A percentile compares a stretch with the other conserved stretches of the same genome.
Conservation (phyloP, 2,797 vertebrate species). For the Cygnus olor region DNA sequence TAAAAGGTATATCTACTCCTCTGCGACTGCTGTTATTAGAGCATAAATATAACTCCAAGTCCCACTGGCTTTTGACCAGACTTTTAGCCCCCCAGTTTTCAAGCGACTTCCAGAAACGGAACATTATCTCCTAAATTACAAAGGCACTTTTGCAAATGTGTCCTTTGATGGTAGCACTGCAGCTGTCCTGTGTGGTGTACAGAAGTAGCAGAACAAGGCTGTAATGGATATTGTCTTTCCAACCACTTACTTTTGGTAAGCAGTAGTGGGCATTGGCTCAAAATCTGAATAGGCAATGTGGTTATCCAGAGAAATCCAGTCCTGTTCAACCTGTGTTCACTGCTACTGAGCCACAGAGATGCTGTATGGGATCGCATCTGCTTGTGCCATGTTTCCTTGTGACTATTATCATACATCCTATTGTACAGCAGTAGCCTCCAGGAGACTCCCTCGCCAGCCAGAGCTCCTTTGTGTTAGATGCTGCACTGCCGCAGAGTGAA, state of each 20-base stretch:
- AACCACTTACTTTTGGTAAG: neutral
- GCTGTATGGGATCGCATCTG: neutral
- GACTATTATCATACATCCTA: no score
- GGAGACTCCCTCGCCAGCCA: neutral
- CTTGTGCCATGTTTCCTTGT: neutral
- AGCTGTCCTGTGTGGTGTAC: neutral
- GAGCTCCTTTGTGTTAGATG: neutral
- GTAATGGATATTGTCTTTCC: neutral
- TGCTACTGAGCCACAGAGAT: fast-evolving
- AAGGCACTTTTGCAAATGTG: neutral
- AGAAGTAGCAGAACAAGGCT: neutral
- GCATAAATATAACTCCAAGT: neutral
- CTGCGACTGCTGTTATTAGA: neutral
- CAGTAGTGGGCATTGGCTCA: neutral
- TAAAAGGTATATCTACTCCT: neutral
- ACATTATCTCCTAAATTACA: conserved; percentile 7
- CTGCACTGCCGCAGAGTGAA: fast-evolving
- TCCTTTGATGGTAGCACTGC: neutral
- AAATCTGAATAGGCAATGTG: neutral
- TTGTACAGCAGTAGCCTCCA: neutral
- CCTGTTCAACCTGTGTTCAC: neutral
- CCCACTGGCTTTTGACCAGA: neutral
- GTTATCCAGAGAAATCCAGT: neutral
- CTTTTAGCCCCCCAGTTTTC: neutral
- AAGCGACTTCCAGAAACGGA: neutral